Conservation (phyloP, 2,888 invertebrate genomes). For the Melanargia galathea region DNA sequence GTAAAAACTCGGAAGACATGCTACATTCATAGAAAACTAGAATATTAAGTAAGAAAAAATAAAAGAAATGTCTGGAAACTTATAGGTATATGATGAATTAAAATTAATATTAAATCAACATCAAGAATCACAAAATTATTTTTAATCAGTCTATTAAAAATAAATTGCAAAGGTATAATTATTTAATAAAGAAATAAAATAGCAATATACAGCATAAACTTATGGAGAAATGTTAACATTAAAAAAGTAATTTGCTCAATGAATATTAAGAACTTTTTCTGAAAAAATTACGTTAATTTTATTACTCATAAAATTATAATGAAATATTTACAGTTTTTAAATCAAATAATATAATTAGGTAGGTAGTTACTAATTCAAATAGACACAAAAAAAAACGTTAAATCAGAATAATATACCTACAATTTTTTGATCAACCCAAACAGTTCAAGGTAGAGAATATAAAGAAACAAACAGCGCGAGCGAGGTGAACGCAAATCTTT, state of each 20-base stretch:
- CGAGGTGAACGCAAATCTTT: no score
- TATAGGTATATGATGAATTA: neutral
- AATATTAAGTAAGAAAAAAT: neutral
- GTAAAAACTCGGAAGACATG: constrained; percentile 3
- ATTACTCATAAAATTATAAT: no score
- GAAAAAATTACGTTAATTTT: no score
- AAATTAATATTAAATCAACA: neutral
- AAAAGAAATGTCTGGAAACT: neutral
- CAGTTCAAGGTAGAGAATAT: no score
- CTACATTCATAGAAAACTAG: constrained; percentile 8
- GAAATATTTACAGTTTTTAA: no score
- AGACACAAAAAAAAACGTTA: no score
- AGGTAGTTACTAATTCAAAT: no score
- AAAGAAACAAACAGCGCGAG: no score
- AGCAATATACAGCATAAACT: neutral
- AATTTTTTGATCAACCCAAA: no score
- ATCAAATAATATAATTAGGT: no score
- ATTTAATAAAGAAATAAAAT: neutral
- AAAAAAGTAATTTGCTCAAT: neutral
- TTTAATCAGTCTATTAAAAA: constrained; percentile 3
- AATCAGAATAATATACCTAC: no score
- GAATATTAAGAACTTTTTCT: neutral
- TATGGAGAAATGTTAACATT: neutral
- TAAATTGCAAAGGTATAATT: neutral
- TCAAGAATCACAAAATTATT: neutral